Conservation (phyloP, 1,140 invertebrate species). For the Cyclargus thomasi region DNA sequence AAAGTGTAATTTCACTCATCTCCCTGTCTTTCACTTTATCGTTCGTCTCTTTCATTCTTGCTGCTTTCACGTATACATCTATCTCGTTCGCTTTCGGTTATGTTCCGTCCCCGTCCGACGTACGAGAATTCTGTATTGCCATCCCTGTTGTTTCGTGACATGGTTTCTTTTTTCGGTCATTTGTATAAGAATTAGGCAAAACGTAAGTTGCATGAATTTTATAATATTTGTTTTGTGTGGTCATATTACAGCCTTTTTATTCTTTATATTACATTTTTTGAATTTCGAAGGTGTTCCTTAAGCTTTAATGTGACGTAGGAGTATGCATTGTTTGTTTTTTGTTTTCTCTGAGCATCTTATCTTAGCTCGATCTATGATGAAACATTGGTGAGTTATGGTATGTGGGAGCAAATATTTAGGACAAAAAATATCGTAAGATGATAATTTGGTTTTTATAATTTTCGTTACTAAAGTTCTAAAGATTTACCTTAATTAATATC, state of each 20-base stretch:
- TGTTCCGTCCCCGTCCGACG: conserved; percentile 34
- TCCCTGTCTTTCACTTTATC: conserved; percentile 53
- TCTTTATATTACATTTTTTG: neutral
- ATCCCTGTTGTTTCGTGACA: conserved; percentile 45
- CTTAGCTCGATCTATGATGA: neutral
- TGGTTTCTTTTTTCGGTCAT: conserved; percentile 53
- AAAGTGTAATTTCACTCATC: conserved; percentile 71
- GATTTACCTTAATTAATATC: too few relatives aligned
- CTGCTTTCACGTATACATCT: conserved; percentile 20
- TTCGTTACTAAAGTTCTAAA: too few relatives aligned
- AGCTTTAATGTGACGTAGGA: neutral
- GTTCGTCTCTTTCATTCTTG: conserved; percentile 38
- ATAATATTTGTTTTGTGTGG: neutral
- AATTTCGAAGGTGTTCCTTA: neutral
- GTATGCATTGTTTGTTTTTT: neutral
- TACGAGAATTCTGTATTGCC: conserved; percentile 15
- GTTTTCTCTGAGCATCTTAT: neutral
- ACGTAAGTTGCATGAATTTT: neutral
- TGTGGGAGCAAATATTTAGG: neutral
- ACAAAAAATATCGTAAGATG: neutral
- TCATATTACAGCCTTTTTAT: neutral
- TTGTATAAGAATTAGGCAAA: neutral
- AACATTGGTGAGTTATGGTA: neutral
- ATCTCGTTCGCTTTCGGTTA: conserved; percentile 36
- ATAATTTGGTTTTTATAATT: neutral